A percentile compares a stretch with the other conserved stretches of the same genome.
Evolutionary conservation across 2,888 invertebrate genomes (phyloP).

Genomic region (Thumatha senex): DNA sequence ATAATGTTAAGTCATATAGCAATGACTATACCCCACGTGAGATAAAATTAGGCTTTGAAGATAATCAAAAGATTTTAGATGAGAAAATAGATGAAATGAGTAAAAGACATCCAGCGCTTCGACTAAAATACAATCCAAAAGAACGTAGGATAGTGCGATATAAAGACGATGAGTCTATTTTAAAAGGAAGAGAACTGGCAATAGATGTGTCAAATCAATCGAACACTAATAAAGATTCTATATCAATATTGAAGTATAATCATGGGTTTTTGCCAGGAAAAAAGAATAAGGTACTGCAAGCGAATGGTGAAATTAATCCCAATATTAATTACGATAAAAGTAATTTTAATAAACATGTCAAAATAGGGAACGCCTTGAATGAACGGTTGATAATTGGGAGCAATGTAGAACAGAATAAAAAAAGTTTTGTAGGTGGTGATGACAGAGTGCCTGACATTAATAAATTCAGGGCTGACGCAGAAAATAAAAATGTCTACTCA

Average conservation of each 20-base stretch:
- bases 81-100: constrained; percentile 42
- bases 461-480: constrained; percentile 60
- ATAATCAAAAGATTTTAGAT: constrained; percentile 30
- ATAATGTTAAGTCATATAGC: constrained; percentile 65
- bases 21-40: constrained; percentile 63
- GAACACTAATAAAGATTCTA: constrained; percentile 43
- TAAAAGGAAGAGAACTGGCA: constrained; percentile 56
- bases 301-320: constrained; percentile 3
- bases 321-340: constrained; percentile 10
- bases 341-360: constrained; percentile 63
- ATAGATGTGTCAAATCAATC: constrained; percentile 58
- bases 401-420: constrained; percentile 54
- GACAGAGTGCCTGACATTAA: constrained; percentile 67
- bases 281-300: constrained; percentile 22
- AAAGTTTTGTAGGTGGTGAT: constrained; percentile 65
- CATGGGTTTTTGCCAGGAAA: constrained; percentile 58
- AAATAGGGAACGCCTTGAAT: constrained; percentile 71
- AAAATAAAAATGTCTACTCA: constrained; percentile 35
- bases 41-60: constrained; percentile 46
- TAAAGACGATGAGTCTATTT: constrained; percentile 42
- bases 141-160: constrained; percentile 41
- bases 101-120: constrained; percentile 50
- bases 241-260: constrained; percentile 66
- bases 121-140: constrained; percentile 57
- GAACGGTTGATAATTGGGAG: constrained; percentile 58